A percentile compares a stretch with the other conserved stretches of the same genome.
These are phyloP conservation scores for Morpho achilles DNA, from an alignment of 2,888 invertebrate species.

Conservation along the genomic window DNA sequence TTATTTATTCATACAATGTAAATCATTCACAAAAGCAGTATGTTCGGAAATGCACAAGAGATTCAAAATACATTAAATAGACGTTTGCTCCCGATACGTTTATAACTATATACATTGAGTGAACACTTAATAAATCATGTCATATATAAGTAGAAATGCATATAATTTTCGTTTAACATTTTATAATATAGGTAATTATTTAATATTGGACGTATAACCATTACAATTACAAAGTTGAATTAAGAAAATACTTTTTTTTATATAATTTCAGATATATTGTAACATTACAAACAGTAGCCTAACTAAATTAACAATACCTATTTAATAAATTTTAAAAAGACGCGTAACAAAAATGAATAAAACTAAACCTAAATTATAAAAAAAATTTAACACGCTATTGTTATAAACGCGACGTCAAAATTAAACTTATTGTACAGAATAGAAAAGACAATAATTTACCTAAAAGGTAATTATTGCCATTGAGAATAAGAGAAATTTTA, in stretches of 20 bases:
- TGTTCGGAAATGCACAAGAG: conserved; percentile 70
- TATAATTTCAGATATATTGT: conserved; percentile 46
- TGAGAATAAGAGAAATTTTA: not conserved
- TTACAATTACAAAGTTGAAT: conserved; percentile 54
- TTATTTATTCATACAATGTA: conserved; percentile 64
- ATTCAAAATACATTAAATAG: conserved; percentile 64
- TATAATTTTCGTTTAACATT: conserved; percentile 45
- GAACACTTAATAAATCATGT: conserved; percentile 51
- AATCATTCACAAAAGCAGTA: conserved; percentile 69
- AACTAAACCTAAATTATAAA: conserved; percentile 12
- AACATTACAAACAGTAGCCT: conserved; percentile 61
- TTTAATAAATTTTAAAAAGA: conserved; percentile 25
- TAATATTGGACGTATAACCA: conserved; percentile 59
- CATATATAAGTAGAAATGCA: conserved; percentile 52
- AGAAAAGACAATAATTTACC: not conserved
- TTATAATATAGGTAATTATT: conserved; percentile 48
- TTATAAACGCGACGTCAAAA: conserved; percentile 13
- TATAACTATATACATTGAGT: conserved; percentile 51
- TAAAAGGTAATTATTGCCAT: not conserved
- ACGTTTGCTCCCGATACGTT: conserved; percentile 55
- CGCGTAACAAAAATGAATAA: conserved; percentile 22
- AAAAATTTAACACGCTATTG: conserved; percentile 14
- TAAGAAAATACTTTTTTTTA: conserved; percentile 56
- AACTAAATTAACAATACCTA: conserved; percentile 66
- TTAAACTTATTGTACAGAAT: conserved; percentile 1